phyloP scores from a whole-genome alignment of 2,888 invertebrate genomes.

The Paralinhomoeus sp. region DNA sequence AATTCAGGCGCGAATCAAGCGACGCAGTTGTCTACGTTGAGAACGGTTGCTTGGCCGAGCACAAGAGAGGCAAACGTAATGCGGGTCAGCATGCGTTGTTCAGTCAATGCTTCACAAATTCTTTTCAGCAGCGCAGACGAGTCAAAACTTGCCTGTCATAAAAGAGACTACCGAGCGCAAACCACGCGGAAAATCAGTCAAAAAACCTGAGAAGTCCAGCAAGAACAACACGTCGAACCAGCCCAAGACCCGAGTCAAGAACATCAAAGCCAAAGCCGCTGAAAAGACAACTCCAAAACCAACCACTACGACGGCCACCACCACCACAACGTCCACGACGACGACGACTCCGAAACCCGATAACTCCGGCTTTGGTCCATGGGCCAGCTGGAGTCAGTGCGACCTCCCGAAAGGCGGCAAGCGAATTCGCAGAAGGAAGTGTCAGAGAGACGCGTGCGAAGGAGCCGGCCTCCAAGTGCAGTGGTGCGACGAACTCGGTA shows the following conservation, averaged over 20 bases:
- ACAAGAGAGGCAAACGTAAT: no score
- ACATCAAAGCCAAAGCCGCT: no score
- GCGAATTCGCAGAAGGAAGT: conserved; percentile 19
- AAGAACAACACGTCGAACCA: neutral
- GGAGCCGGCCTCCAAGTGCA: conserved; percentile 17
- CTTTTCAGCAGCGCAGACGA: no score
- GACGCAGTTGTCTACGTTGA: conserved; percentile 21
- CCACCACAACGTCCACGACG: no score
- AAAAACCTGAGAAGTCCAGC: conserved; percentile 1
- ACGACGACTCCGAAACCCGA: conserved; percentile 1
- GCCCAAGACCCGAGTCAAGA: no score
- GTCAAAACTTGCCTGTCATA: no score
- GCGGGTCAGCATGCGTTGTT: no score
- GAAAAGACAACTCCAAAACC: no score
- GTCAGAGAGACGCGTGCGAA: conserved; percentile 16
- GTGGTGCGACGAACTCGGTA: conserved; percentile 6
- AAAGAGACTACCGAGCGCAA: no score
- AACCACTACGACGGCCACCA: no score
- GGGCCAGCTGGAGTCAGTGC: conserved; percentile 22
- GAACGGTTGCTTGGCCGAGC: conserved; percentile 18
- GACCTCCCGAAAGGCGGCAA: conserved; percentile 13
- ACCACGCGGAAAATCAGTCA: no score
- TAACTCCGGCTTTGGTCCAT: conserved; percentile 18
- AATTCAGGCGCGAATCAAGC: conserved; percentile 10
- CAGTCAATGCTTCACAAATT: no score